phyloP scores from a whole-genome alignment of 1,140 invertebrate species.

The Pteromalus puparum region DNA sequence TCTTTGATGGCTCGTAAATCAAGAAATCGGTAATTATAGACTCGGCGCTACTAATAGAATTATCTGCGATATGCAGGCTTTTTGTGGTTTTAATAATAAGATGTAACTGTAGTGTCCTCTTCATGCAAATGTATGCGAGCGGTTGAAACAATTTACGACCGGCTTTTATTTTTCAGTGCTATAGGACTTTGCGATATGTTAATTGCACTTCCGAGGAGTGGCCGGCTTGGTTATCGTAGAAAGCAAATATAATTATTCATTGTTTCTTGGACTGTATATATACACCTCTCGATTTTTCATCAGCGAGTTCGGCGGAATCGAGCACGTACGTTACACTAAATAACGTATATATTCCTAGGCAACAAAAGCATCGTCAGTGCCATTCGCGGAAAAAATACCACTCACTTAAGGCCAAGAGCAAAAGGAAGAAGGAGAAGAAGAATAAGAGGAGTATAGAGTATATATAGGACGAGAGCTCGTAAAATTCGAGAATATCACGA shows the following conservation, averaged over 20 bases:
- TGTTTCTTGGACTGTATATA: too few relatives aligned
- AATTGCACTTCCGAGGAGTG: background rate
- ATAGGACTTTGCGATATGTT: background rate
- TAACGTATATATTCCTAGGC: background rate
- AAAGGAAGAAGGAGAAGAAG: conserved; percentile 45
- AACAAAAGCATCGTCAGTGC: conserved; percentile 20
- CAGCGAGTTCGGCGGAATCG: background rate
- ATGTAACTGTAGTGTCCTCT: background rate
- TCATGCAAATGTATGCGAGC: background rate
- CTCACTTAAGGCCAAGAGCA: conserved; percentile 38
- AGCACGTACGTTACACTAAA: too few relatives aligned
- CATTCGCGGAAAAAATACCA: conserved; percentile 2
- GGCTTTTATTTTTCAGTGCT: background rate
- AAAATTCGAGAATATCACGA: conserved; percentile 47
- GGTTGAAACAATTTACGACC: background rate
- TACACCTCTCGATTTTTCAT: background rate
- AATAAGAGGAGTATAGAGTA: conserved; percentile 26
- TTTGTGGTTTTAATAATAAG: background rate
- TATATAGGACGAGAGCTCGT: conserved; percentile 15
- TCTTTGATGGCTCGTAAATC: conserved; percentile 22
- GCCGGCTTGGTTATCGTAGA: too few relatives aligned
- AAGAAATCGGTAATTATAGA: conserved; percentile 15
- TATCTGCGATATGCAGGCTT: background rate
- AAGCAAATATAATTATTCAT: too few relatives aligned
- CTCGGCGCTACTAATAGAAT: conserved; percentile 6